Base-by-base conservation (phyloP, 2,888 invertebrate species). In the Agrochola circellaris region DNA sequence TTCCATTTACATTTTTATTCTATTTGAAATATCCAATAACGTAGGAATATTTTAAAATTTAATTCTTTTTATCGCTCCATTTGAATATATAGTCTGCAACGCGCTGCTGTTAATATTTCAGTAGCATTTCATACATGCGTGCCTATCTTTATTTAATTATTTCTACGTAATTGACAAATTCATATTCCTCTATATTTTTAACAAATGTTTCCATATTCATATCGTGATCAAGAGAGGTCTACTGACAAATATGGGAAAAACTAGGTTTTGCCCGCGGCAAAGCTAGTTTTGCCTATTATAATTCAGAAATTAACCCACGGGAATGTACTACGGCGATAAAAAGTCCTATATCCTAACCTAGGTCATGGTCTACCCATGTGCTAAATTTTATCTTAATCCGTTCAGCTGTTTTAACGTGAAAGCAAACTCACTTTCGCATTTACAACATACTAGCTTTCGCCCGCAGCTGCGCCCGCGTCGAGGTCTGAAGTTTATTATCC, bases 91-190 rank as follows among this genome's bases (percentile, higher is more conserved):
- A 26, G 71, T 48, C 4, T 15, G 42, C 48, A 65, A 6, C 17
- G 62, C 15, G n/a, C 45, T 38, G 61, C 56, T 13, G 38, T 79
- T 48, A 79, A 64, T 48, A 68, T 79, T 78, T 70, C 48, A 79
- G 48, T 79, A 7, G 45, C n/a, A 79, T 79, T 77, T 62, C 26
- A 48, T 45, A 17, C 20, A 65, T 61, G 15, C 42, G 1, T 51
- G 23, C 6, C 15, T 30, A 48, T 62, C 6, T 62, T 56, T 17
- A 79, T 79, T 77, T 6, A 45, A 56, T 38, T 58, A 79, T 48
- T 62, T 56, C 38, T 77, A 13, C 26, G 11, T 42, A 64, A 48
- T 48, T 51, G 48, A 5, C 13, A 42, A 6, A 70, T 48, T 67
- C 34, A 38, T 64, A 64, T 30, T 38, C 15, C 23, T 62, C 13